Base-by-base conservation (phyloP, 2,888 invertebrate genomes). In the Leucophenga maculata region DNA sequence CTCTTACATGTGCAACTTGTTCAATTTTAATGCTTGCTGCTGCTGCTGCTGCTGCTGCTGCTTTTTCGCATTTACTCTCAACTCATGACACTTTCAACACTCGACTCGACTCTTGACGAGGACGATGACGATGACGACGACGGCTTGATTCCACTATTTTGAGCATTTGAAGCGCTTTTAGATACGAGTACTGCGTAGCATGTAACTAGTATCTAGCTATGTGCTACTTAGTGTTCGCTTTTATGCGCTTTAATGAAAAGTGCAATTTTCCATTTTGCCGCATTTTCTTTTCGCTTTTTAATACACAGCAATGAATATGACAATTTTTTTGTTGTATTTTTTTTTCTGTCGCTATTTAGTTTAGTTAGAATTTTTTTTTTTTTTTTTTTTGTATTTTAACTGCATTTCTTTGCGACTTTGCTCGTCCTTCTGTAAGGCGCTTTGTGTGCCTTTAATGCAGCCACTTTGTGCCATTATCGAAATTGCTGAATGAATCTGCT, bases 401-500 rank as follows among this genome's bases (percentile, higher is more conserved):
- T 39, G 39, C 39, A 11, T 39, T 31, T 39, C 60, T 18, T 60
- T 60, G 39, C 18, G 14, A 52, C 1, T 6, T 20, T 6, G 13
- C 20, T 26, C 18, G 26, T 54, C 54, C 20, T 16, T 18, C 9
- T 22, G 22, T 55, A 11, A 26, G 55, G 16, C 26, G 20, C 55
- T 18, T 55, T 66, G 39, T 62, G 8, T 80, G 78, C 83, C 77
- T 80, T 82, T 82, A 59, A 67, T 71, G 74, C 75, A 74, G 83
- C 80, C 78, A 82, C 81, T 83, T 82, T 83, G 79, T 82, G 80
- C 83, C 83, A 83, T 82, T 75, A 78, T 62, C 18, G 60, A 68
- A 68, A 68, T 68, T 68, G 39, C 68, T 60, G 31, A 62, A 60
- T 77, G 74, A 68, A 60, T 54, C 22, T 65, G 60, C 54, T 70